A percentile compares a stretch with the other conserved stretches of the same genome.
Conservation (phyloP, 2,888 invertebrate species). For the Chrysotoxum bicinctum region DNA sequence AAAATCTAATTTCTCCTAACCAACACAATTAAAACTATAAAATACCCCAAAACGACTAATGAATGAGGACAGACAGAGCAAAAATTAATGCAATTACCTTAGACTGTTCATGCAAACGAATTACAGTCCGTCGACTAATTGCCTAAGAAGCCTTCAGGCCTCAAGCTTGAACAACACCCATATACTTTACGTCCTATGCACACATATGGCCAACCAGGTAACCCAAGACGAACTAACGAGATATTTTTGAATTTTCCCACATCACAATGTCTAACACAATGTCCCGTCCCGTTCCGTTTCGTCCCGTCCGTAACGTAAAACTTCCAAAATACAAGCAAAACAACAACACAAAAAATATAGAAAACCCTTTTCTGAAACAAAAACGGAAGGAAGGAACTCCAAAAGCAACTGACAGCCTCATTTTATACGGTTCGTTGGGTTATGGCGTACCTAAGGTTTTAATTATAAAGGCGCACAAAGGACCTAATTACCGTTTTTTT, state of each 20-base stretch:
- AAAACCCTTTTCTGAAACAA: constrained; percentile 13
- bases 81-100: constrained; percentile 71
- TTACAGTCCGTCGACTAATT: constrained; percentile 67
- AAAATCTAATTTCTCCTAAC: constrained; percentile 27
- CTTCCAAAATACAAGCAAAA: background rate
- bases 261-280: constrained; percentile 56
- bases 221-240: constrained; percentile 60
- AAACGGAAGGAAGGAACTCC: constrained; percentile 67
- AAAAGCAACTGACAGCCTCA: constrained; percentile 71
- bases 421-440: constrained; percentile 70
- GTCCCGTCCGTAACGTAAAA: constrained; percentile 25
- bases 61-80: constrained; percentile 62
- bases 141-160: constrained; percentile 62
- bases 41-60: constrained; percentile 41
- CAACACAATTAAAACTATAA: constrained; percentile 57
- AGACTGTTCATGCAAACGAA: constrained; percentile 67
- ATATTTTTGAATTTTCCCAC: constrained; percentile 49
- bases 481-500: constrained; percentile 72
- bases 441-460: constrained; percentile 70
- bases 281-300: no score
- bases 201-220: constrained; percentile 34
- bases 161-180: constrained; percentile 16
- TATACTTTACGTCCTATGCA: background rate
- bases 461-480: constrained; percentile 73
- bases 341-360: background rate